phyloP scores from a whole-genome alignment of 2,888 invertebrate genomes.

The Masnerella sp. region DNA sequence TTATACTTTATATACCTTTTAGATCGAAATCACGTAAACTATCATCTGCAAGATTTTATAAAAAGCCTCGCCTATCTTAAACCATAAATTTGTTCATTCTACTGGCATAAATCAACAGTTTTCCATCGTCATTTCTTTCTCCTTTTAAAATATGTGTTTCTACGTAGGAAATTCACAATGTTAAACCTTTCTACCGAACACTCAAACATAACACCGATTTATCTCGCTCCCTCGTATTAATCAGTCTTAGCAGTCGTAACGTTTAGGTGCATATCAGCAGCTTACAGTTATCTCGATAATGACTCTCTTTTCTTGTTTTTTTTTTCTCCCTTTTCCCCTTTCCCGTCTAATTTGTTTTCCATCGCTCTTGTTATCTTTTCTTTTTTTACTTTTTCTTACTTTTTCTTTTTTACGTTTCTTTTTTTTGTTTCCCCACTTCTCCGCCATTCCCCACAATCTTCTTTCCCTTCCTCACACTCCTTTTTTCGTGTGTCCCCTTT shows the following conservation, averaged over 20 bases:
- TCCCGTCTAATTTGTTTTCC: constrained; percentile 51
- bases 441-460: not conserved
- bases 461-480: too few relatives aligned
- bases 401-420: too few relatives aligned
- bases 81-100: constrained; percentile 68
- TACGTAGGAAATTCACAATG: constrained; percentile 73
- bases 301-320: constrained; percentile 46
- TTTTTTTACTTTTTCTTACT: too few relatives aligned
- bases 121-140: constrained; percentile 21
- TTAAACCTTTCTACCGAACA: constrained; percentile 77
- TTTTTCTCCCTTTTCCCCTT: constrained; percentile 11
- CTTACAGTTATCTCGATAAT: constrained; percentile 47
- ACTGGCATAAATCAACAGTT: constrained; percentile 75
- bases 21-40: constrained; percentile 65
- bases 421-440: not conserved
- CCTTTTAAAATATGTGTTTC: constrained; percentile 74
- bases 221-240: constrained; percentile 60
- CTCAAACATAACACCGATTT: constrained; percentile 77
- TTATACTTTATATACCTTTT: constrained; percentile 28
- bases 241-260: constrained; percentile 73
- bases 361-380: not conserved
- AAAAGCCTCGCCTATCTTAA: constrained; percentile 74
- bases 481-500: too few relatives aligned
- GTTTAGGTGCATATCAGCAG: constrained; percentile 61
- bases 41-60: constrained; percentile 70